A percentile compares a stretch with the other conserved stretches of the same genome.
These are phyloP conservation scores for Drosophila nigricruria DNA, from an alignment of 2,888 invertebrate species.

Conservation along the genomic window DNA sequence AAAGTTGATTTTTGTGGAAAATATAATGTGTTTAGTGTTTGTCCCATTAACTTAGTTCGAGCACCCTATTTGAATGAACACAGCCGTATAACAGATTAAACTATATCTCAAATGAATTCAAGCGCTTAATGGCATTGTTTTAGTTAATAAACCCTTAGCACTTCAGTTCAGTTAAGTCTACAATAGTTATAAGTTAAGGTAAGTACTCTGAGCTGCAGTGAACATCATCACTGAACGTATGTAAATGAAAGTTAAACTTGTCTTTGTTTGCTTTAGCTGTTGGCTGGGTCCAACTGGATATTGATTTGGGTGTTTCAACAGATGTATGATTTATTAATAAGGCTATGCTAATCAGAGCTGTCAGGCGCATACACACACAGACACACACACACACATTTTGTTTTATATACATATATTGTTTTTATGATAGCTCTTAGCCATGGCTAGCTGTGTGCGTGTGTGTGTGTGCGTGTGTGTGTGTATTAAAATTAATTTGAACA, in stretches of 20 bases:
- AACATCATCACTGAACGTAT: neutral
- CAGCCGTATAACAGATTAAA: too few species aligned
- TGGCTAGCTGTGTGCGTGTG: neutral
- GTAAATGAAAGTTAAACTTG: conserved; percentile 6
- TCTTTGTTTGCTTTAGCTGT: conserved; percentile 16
- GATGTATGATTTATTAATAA: conserved; percentile 67
- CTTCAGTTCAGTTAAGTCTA: neutral
- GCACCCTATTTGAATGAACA: too few species aligned
- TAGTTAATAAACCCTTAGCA: too few species aligned
- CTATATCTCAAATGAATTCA: too few species aligned
- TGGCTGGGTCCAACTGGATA: conserved; percentile 16
- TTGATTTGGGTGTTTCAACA: conserved; percentile 46
- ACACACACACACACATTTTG: conserved; percentile 14
- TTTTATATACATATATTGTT: conserved; percentile 7
- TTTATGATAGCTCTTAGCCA: conserved; percentile 2
- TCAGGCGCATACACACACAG: conserved; percentile 7
- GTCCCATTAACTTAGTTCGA: too few species aligned
- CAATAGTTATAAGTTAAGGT: neutral
- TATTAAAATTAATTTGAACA: conserved; percentile 4
- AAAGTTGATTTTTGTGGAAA: too few species aligned
- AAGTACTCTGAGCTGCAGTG: neutral
- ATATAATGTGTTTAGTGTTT: too few species aligned
- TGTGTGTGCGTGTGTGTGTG: neutral
- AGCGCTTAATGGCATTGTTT: too few species aligned
- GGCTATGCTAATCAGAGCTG: conserved; percentile 70